A percentile compares a stretch with the other conserved stretches of the same genome.
Evolutionary conservation across 1,140 invertebrate species (phyloP).

Genomic region (Saxidomus purpurata): DNA sequence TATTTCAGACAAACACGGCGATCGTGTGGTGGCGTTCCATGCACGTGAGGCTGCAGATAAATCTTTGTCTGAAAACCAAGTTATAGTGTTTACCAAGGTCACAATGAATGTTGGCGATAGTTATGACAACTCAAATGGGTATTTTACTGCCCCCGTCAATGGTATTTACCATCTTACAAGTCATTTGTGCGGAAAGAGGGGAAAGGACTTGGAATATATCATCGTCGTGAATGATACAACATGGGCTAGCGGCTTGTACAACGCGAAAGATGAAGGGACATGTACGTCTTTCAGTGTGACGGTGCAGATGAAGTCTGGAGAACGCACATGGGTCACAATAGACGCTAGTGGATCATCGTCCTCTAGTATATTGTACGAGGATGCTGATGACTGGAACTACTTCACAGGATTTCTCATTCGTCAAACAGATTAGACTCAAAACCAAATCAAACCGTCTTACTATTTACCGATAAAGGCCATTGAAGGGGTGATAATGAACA

Average conservation of each 20-base stretch:
- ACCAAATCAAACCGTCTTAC: too few relatives aligned
- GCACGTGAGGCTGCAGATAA: not conserved
- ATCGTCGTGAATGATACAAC: not conserved
- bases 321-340: not conserved
- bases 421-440: not conserved
- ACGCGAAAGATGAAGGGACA: not conserved
- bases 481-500: too few relatives aligned
- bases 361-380: not conserved
- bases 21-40: not conserved
- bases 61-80: constrained; percentile 8
- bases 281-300: constrained; percentile 21
- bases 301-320: not conserved
- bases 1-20: not conserved
- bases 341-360: not conserved
- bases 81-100: constrained; percentile 49
- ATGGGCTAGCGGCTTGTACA: not conserved
- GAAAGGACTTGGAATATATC: not conserved
- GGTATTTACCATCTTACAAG: not conserved
- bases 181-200: not conserved
- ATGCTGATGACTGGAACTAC: constrained; percentile 18
- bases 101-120: constrained; percentile 1
- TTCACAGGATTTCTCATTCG: not conserved
- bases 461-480: too few relatives aligned
- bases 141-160: constrained; percentile 34
- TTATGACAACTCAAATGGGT: not conserved